phyloP scores from a whole-genome alignment of 1,140 invertebrate species.

The Meloidogyne exigua region DNA sequence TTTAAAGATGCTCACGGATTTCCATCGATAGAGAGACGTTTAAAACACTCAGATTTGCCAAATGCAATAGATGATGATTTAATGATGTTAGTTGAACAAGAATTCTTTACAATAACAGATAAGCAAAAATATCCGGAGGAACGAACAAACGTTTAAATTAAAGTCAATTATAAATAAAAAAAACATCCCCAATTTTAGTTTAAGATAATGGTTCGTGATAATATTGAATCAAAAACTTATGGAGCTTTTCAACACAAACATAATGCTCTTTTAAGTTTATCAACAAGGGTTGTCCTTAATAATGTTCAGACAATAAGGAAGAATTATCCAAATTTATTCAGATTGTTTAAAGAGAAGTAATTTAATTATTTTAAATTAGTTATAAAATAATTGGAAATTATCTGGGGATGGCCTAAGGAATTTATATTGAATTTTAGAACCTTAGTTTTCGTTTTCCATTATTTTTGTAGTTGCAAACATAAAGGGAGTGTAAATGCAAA shows the following conservation, averaged over 20 bases:
- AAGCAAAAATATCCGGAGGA: constrained; percentile 9
- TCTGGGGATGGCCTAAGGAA: too few relatives aligned
- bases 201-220: constrained; percentile 2
- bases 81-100: constrained; percentile 7
- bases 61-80: constrained; percentile 13
- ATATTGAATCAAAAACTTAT: constrained; percentile 24
- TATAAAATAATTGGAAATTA: too few relatives aligned
- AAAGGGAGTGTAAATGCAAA: too few relatives aligned
- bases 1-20: background rate
- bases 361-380: background rate
- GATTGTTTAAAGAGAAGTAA: constrained; percentile 18
- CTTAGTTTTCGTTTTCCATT: too few relatives aligned
- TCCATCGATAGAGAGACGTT: background rate
- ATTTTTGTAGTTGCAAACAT: too few relatives aligned
- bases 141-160: background rate
- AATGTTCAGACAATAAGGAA: constrained; percentile 12
- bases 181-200: constrained; percentile 12
- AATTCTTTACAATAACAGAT: background rate
- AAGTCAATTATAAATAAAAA: background rate
- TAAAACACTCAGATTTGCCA: constrained; percentile 9
- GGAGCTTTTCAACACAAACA: constrained; percentile 7
- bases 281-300: constrained; percentile 18
- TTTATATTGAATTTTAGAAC: too few relatives aligned
- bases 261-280: constrained; percentile 16
- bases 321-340: constrained; percentile 29